phyloP scores from a whole-genome alignment of 2,113 vertebrate genomes.

The Vulpes vulpes region DNA sequence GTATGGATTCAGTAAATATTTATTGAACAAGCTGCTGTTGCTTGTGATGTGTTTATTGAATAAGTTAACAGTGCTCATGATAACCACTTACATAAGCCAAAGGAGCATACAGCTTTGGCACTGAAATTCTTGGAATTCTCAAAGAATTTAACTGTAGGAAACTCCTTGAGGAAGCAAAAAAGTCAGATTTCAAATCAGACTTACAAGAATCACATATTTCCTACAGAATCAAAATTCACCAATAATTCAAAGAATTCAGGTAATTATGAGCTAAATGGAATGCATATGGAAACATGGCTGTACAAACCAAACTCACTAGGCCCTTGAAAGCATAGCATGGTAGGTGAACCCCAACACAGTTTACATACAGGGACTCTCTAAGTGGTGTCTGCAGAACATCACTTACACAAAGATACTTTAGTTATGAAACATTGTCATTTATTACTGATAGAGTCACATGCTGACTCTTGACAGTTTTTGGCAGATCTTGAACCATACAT shows the following conservation, averaged over 20 bases:
- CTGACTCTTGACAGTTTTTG: not conserved
- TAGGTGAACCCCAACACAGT: accelerated
- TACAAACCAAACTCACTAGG: accelerated
- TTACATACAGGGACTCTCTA: too few species aligned
- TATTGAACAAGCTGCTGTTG: not conserved
- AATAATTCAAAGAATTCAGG: not conserved
- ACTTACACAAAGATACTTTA: not conserved
- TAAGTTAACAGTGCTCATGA: not conserved
- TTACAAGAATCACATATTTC: not conserved
- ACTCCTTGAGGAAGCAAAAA: not conserved
- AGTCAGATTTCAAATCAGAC: not conserved
- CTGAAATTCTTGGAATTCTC: not conserved
- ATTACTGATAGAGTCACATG: not conserved
- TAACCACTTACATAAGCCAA: not conserved
- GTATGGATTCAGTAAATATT: not conserved
- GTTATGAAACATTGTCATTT: not conserved
- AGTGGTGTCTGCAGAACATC: accelerated
- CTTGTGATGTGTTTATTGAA: not conserved
- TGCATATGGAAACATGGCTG: accelerated
- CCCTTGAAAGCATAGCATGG: too few species aligned
- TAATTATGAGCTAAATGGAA: not conserved
- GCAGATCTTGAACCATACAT: not conserved
- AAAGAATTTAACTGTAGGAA: not conserved
- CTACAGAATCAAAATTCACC: not conserved
- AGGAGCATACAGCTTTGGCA: not conserved